A percentile compares a stretch with the other conserved stretches of the same genome.
phyloP scores from a whole-genome alignment of 2,888 invertebrate genomes.

The Chirona hameri region DNA sequence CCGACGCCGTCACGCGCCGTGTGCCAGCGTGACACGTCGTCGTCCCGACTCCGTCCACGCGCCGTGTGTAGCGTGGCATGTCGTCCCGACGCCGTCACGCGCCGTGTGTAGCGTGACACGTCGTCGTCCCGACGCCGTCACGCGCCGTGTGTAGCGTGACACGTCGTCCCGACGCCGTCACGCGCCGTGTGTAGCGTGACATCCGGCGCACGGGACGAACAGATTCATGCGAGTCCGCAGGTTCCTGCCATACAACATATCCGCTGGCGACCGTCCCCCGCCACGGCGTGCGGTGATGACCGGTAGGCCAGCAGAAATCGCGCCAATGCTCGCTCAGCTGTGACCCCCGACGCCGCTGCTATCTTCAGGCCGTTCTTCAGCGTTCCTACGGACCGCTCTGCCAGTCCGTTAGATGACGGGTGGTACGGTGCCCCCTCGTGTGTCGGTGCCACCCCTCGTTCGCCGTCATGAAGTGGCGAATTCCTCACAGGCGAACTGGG shows the following conservation, averaged over 20 bases:
- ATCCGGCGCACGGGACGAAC: background rate
- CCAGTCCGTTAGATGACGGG: background rate
- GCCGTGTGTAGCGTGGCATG: too few species aligned
- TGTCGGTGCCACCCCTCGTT: constrained; percentile 5
- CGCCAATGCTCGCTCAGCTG: background rate
- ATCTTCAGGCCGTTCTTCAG: background rate
- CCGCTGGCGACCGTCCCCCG: background rate
- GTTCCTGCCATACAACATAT: background rate
- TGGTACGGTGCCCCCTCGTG: background rate
- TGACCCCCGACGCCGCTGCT: background rate
- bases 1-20: too few species aligned
- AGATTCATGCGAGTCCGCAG: background rate
- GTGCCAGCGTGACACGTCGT: too few species aligned
- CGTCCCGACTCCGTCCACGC: too few species aligned
- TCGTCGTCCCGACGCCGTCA: too few species aligned
- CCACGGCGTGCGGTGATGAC: background rate
- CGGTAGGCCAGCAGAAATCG: background rate
- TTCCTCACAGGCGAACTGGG: background rate
- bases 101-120: too few species aligned
- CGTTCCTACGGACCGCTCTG: background rate
- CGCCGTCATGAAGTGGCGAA: background rate
- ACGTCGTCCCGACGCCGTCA: too few species aligned
- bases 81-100: too few species aligned
- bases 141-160: too few species aligned
- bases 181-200: background rate